Evolutionary conservation across 2,797 vertebrate genomes (phyloP), one percentile per base, ranked within the genome.

Genomic region (Dendrocincla tyrannina): DNA sequence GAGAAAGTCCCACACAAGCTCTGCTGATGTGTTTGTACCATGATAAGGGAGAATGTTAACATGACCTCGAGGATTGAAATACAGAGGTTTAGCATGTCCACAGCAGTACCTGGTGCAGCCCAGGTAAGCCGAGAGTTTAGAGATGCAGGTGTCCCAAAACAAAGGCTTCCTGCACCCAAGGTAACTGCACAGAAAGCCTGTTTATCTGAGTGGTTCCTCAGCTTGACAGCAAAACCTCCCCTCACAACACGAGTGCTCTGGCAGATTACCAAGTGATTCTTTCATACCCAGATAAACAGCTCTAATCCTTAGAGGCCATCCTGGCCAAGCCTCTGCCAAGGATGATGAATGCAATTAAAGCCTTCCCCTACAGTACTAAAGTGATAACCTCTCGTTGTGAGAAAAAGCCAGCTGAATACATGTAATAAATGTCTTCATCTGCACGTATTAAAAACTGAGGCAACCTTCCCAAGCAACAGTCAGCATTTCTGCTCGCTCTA

Each of bases 291-390:
- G 76, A 96, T 88, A 97, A 96, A 97, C 63, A 96, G 53, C 50
- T 97, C 92, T 89, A 96, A 95, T 96, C 90, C 93, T 97, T 47
- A 75, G 95, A 96, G 87, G 72, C 82, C 87, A 94, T 63, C 75
- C 91, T 59, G 93, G 91, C 80, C 87, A 92, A 89, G 91, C 89
- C 76, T 94, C 69, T 22, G 35, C 75, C 83, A 80, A 37, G 85
- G 85, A 90, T 74, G 95, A 96, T 91, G 93, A 96, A 94, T 30
- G 55, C 81, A 97, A 97, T 97, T 97, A 96, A 96, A 97, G 67
- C 50, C 70, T 91, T 93, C 81, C 88, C 75, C 91, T 84, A 42
- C 56, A 84, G 87, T 44, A 87, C 64, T 83, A 20, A 68, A 96
- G 72, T 83, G 95, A 95, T 96, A 95, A 96, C 52, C 49, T 84